Base-by-base conservation (phyloP, 2,797 vertebrate genomes). In the Chloroceryle amazona region DNA sequence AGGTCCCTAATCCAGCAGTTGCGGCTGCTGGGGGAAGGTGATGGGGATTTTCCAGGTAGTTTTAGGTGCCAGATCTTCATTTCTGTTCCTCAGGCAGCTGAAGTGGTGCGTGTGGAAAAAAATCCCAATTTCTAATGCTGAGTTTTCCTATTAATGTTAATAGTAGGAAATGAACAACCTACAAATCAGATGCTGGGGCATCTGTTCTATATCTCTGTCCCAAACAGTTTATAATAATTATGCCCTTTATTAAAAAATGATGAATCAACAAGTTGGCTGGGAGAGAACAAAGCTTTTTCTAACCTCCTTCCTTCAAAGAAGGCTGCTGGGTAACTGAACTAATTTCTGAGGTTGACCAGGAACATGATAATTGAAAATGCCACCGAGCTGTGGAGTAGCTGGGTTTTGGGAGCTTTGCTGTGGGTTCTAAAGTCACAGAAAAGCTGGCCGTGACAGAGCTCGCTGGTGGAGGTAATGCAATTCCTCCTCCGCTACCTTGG, bases 191-290 rank as follows among this genome's bases (percentile, higher is more conserved):
- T 97, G 97, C 96, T 90, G 84, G 87, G 93, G 92, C 96, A 97
- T 97, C 96, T 97, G 96, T 86, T 97, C 93, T n/a, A 39, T 80
- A 37, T 90, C 76, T 93, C 93, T 89, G 96, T 96, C 92, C 93
- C 90, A 94, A 97, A 97, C 96, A 96, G 93, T 97, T 97, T 96
- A 95, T 96, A 89, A 97, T 97, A 97, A 97, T 97, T 96, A 97
- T 80, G 55, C 4, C 73, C 81, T 83, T 88, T 93, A 94, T 97
- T 96, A 96, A 96, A 95, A 94, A 86, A 65, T 63, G 63, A 89
- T 92, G 73, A 95, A 93, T 96, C 96, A 96, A 96, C 93, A 95
- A 94, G 89, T 92, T 95, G 94, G 79, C 76, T 49, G 58, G 73
- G 76, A 95, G 67, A 89, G 89, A 96, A 82, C 61, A 86, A 95